Percentiles rank a stretch among this genome's conserved stretches.
Conservation (phyloP, 2,888 invertebrate genomes). For the Drosophila acutilabella region DNA sequence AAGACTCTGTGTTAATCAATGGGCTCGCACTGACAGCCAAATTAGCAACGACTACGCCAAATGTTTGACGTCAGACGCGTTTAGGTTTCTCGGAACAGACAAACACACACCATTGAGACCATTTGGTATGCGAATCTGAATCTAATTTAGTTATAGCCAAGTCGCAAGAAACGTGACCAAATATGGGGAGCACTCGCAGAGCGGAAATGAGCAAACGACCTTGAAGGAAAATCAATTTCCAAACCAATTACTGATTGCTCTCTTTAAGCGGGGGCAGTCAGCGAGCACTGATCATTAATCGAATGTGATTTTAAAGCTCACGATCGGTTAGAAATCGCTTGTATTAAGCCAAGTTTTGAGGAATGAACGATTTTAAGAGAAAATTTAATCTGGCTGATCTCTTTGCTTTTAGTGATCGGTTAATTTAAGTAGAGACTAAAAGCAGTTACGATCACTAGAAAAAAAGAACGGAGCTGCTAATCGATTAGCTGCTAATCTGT, state of each 20-base stretch:
- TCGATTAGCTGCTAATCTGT: too few relatives aligned
- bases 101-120: background rate
- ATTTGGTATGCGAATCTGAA: conserved; percentile 1
- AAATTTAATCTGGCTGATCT: too few relatives aligned
- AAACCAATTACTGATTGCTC: background rate
- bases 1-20: conserved; percentile 57
- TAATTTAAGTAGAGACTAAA: too few relatives aligned
- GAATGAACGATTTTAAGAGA: background rate
- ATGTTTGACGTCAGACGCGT: conserved; percentile 71
- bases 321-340: background rate
- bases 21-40: conserved; percentile 58
- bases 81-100: conserved; percentile 45
- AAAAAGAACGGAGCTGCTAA: too few relatives aligned
- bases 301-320: background rate
- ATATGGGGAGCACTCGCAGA: conserved; percentile 55
- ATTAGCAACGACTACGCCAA: conserved; percentile 65
- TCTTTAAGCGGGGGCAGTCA: background rate
- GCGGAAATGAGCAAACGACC: conserved; percentile 48
- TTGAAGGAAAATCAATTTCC: conserved; percentile 29
- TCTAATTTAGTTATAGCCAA: conserved; percentile 24
- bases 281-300: background rate
- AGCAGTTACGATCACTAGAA: too few relatives aligned
- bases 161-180: conserved; percentile 68
- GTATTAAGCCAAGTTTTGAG: too few relatives aligned
- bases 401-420: too few relatives aligned